Base-by-base conservation (phyloP, 2,888 invertebrate genomes). In the Salpingus planirostris region DNA sequence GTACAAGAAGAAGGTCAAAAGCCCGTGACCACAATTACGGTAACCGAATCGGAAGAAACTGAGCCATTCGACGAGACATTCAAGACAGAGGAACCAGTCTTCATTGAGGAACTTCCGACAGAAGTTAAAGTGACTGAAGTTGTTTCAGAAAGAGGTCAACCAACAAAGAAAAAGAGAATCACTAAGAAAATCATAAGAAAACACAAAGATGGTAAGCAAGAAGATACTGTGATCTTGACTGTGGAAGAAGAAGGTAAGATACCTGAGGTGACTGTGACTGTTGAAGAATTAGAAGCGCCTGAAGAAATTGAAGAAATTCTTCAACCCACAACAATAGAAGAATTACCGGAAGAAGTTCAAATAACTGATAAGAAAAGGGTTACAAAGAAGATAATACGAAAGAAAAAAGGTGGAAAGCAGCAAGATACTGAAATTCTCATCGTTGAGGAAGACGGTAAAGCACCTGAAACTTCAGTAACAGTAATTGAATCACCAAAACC, bases 401-500 rank as follows among this genome's bases (percentile, higher is more conserved):
- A 51, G 29, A 29, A 31, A 14, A 44, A 35, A 30, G 44, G 33
- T 28, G 51, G 47, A 14, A 54, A 44, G 24, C 41, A 47, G 44
- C 49, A 51, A 36, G 27, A 56, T 0, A 62, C 63, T 13, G 62
- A 67, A 53, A 65, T 64, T 35, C 50, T 54, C 8, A 52, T 50
- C 11, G 57, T 49, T 1, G 47, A 55, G 42, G 52, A 55, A 39
- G 56, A 49, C 34, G 50, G 43, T 15, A 49, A 50, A 33, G 30
- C 39, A 38, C 55, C 52, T 3, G 47, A 63, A 43, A 57, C 52
- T 1, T 43, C 44, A 4, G 41, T 51, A 5, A 45, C 39, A 12
- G 39, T 49, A 14, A 8, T 7, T 7, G 18, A 18, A 18, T 18
- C 8, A 8, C 18, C 18, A 18, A 8, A 18, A 18, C n/a, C n/a